These are phyloP conservation scores for Sebastes diaconus DNA, from an alignment of 2,797 vertebrate species.

Conservation along the genomic window DNA sequence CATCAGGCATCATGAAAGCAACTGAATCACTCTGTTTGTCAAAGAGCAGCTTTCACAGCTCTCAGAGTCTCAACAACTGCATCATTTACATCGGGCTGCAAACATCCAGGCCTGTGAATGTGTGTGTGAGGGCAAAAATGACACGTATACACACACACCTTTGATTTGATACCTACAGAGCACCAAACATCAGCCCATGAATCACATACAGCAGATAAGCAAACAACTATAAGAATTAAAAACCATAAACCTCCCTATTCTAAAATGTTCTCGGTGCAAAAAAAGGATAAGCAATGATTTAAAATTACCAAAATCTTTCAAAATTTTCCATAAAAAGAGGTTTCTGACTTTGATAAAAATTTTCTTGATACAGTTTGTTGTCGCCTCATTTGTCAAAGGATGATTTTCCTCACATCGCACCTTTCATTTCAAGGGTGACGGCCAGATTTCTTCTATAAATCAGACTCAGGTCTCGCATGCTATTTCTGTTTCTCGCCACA, in stretches of 20 bases:
- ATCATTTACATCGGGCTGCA: slow-evolving; percentile 59
- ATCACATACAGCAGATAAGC: neutral
- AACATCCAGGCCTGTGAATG: slow-evolving; percentile 8
- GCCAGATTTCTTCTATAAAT: neutral
- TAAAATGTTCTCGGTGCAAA: neutral
- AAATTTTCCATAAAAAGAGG: neutral
- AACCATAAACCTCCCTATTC: neutral
- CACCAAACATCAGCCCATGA: neutral
- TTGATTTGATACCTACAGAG: slow-evolving; percentile 2
- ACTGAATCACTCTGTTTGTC: slow-evolving; percentile 60
- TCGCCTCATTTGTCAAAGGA: neutral
- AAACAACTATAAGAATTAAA: neutral
- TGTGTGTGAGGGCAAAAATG: slow-evolving; percentile 8
- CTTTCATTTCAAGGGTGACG: neutral
- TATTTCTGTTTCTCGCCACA: accelerated
- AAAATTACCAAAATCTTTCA: neutral
- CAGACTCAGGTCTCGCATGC: neutral
- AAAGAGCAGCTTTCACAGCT: slow-evolving; percentile 74
- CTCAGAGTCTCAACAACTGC: slow-evolving; percentile 56
- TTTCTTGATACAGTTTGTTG: neutral
- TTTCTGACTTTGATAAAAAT: neutral
- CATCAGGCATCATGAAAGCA: slow-evolving; percentile 55
- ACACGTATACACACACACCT: slow-evolving; percentile 24
- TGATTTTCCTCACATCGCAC: neutral
- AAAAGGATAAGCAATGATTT: neutral